phyloP scores from a whole-genome alignment of 2,888 invertebrate species.

The Chorisops tibialis region DNA sequence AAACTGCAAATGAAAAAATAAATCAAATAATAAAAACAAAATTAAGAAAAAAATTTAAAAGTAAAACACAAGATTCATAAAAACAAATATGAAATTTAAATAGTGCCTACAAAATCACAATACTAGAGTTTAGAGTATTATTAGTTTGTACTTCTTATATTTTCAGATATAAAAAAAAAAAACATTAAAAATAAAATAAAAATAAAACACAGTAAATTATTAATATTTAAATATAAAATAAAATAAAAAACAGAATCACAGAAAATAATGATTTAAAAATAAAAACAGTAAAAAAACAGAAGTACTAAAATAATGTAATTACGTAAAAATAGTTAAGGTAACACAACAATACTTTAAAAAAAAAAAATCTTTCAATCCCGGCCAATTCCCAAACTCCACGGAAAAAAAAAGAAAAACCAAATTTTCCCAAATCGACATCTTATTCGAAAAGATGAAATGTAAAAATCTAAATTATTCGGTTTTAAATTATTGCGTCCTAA shows the following conservation, averaged over 20 bases:
- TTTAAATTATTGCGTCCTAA: no score
- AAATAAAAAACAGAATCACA: slow-evolving; percentile 17
- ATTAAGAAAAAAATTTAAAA: slow-evolving; percentile 11
- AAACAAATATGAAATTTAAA: slow-evolving; percentile 32
- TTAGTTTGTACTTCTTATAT: slow-evolving; percentile 37
- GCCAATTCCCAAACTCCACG: no score
- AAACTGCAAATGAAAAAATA: background rate
- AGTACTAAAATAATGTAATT: no score
- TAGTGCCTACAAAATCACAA: slow-evolving; percentile 55
- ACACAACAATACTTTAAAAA: no score
- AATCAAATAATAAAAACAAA: background rate
- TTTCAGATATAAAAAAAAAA: slow-evolving; percentile 26
- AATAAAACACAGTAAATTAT: slow-evolving; percentile 22
- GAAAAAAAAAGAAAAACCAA: no score
- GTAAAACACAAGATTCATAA: background rate
- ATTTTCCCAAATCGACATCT: no score
- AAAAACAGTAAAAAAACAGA: background rate
- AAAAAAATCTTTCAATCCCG: no score
- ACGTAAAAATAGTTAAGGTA: no score
- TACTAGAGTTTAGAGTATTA: slow-evolving; percentile 52
- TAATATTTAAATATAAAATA: slow-evolving; percentile 11
- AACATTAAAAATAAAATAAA: slow-evolving; percentile 25
- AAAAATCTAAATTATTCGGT: no score
- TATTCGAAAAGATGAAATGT: no score
- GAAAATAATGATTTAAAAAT: slow-evolving; percentile 10